Percentiles rank a stretch among this genome's conserved stretches.
These are phyloP conservation scores for Andrena minutula DNA, from an alignment of 2,888 invertebrate genomes.

Conservation along the genomic window DNA sequence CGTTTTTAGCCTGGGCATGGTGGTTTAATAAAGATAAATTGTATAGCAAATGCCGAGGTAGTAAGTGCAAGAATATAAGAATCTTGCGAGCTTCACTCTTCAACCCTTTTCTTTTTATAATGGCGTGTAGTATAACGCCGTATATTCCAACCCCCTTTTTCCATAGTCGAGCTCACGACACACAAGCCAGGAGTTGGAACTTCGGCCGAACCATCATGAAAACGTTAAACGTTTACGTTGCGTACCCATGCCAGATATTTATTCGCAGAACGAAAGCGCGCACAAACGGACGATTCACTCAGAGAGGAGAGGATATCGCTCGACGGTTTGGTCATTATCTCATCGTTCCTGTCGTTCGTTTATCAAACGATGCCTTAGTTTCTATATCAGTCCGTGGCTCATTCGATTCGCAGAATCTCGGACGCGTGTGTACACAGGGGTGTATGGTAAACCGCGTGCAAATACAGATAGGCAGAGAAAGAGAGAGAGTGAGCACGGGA, in stretches of 20 bases:
- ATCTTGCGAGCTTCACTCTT: too few relatives aligned
- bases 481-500: conserved; percentile 14
- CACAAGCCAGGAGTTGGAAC: not conserved
- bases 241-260: conserved; percentile 37
- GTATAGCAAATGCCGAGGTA: too few relatives aligned
- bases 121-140: too few relatives aligned
- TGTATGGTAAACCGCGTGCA: not conserved
- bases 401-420: conserved; percentile 60
- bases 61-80: too few relatives aligned
- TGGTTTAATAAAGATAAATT: too few relatives aligned
- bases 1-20: not conserved
- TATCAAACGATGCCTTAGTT: conserved; percentile 68
- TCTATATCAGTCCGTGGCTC: conserved; percentile 59
- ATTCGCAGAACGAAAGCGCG: conserved; percentile 49
- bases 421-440: conserved; percentile 5
- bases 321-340: conserved; percentile 62
- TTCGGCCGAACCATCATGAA: not conserved
- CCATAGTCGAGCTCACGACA: not conserved
- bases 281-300: conserved; percentile 66
- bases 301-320: conserved; percentile 58
- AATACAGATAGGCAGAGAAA: too few relatives aligned
- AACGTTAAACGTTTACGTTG: conserved; percentile 1
- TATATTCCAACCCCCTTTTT: too few relatives aligned
- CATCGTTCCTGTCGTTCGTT: conserved; percentile 65
- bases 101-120: too few relatives aligned